A percentile compares a stretch with the other conserved stretches of the same genome.
Evolutionary conservation across 2,113 vertebrate genomes (phyloP).

Genomic region (Embiotoca jacksoni): DNA sequence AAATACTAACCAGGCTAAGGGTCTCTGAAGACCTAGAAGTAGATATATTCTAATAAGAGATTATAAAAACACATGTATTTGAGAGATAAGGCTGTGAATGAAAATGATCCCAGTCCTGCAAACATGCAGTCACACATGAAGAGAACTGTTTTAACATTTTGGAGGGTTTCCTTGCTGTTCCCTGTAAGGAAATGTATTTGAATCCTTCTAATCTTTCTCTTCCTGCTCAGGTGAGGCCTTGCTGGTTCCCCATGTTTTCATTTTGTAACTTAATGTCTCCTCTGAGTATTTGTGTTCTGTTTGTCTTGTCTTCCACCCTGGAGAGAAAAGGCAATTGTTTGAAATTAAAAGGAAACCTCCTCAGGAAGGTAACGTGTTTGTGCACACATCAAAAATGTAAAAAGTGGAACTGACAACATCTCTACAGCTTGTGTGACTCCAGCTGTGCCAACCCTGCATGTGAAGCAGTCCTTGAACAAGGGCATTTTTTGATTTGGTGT

Average conservation of each 20-base stretch:
- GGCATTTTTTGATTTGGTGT: constrained; percentile 63
- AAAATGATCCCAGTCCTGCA: neutral
- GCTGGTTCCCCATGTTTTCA: constrained; percentile 1
- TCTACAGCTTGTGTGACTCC: constrained; percentile 41
- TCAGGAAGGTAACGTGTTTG: constrained; percentile 24
- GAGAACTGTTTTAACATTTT: neutral
- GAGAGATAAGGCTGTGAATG: neutral
- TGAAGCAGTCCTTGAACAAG: constrained; percentile 72
- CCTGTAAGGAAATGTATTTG: constrained; percentile 5
- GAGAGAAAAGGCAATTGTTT: constrained; percentile 50
- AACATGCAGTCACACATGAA: neutral
- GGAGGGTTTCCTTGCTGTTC: neutral
- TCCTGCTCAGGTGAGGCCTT: constrained; percentile 4
- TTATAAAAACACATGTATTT: neutral
- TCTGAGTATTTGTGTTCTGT: constrained; percentile 25
- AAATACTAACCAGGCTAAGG: too few species aligned
- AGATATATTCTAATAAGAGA: neutral
- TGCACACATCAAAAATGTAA: constrained; percentile 25
- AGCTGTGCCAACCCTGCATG: constrained; percentile 47
- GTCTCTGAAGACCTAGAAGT: neutral
- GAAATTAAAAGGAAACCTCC: constrained; percentile 54
- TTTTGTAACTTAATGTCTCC: constrained; percentile 32
- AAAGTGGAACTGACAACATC: constrained; percentile 50
- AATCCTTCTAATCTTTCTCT: neutral
- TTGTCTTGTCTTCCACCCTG: constrained; percentile 25